These are phyloP conservation scores for Lampris megalopsis DNA, from an alignment of 2,113 vertebrate genomes.

Conservation along the genomic window DNA sequence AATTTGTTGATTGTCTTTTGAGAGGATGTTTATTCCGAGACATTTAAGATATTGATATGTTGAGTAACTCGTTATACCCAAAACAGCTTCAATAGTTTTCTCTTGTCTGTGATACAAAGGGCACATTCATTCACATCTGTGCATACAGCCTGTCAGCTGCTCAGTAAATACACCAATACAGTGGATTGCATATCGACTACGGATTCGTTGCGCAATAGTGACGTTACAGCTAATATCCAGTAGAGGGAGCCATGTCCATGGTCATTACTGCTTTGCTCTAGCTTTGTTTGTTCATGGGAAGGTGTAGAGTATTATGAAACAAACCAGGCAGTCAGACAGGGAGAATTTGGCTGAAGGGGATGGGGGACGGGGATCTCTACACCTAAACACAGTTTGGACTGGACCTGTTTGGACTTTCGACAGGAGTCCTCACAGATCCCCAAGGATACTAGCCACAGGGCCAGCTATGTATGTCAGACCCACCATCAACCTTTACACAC, in stretches of 20 bases:
- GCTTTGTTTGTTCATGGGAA: neutral
- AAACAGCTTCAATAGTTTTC: too few species aligned
- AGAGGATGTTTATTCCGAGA: too few species aligned
- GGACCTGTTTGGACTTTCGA: neutral
- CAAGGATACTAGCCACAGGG: neutral
- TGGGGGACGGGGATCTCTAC: neutral
- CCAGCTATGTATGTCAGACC: conserved; percentile 15
- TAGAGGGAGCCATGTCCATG: conserved; percentile 70
- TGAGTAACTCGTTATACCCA: too few species aligned
- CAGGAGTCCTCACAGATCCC: neutral
- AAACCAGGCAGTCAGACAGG: neutral
- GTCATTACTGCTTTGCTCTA: neutral
- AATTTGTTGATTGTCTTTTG: too few species aligned
- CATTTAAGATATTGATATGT: too few species aligned
- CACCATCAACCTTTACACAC: neutral
- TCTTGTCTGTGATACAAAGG: too few species aligned
- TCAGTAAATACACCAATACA: too few species aligned
- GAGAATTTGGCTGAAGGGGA: neutral
- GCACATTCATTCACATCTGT: too few species aligned
- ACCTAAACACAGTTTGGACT: neutral
- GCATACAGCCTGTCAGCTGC: too few species aligned
- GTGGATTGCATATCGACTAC: neutral
- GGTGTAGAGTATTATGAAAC: neutral
- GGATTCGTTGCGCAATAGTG: conserved; percentile 54
- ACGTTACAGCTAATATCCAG: conserved; percentile 42